These are phyloP conservation scores for Castor canadensis DNA, from an alignment of 2,113 vertebrate species.

Conservation along the genomic window DNA sequence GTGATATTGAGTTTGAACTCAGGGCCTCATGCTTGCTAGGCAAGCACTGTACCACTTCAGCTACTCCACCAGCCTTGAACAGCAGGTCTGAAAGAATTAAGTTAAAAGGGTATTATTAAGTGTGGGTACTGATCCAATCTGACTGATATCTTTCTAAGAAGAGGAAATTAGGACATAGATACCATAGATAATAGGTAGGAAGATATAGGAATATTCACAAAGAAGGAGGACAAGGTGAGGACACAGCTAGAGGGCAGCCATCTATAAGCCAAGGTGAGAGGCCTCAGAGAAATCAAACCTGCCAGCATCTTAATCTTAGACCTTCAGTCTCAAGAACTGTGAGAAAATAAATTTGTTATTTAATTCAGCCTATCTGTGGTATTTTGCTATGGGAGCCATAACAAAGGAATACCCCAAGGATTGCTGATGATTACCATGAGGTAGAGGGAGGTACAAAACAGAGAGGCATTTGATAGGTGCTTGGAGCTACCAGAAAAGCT, in stretches of 20 bases:
- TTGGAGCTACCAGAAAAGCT: background rate
- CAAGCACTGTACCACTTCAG: no score
- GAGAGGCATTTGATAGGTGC: background rate
- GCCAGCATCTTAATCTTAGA: background rate
- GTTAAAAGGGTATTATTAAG: background rate
- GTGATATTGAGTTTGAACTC: no score
- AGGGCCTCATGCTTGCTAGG: no score
- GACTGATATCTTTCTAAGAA: background rate
- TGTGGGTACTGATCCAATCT: background rate
- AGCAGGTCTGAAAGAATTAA: background rate
- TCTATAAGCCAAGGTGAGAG: background rate
- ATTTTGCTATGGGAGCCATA: background rate
- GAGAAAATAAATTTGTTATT: background rate
- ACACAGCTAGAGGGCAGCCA: rapidly evolving
- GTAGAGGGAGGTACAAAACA: background rate
- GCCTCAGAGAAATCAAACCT: background rate
- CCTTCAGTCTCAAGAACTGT: background rate
- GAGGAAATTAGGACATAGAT: background rate
- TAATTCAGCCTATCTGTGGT: background rate
- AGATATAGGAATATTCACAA: rapidly evolving
- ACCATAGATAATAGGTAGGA: no score
- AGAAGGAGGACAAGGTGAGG: rapidly evolving
- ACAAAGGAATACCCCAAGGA: background rate
- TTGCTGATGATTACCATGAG: background rate
- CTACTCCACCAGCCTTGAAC: no score